Base-by-base conservation (phyloP, 2,113 vertebrate genomes). In the Misgurnus anguillicaudatus region DNA sequence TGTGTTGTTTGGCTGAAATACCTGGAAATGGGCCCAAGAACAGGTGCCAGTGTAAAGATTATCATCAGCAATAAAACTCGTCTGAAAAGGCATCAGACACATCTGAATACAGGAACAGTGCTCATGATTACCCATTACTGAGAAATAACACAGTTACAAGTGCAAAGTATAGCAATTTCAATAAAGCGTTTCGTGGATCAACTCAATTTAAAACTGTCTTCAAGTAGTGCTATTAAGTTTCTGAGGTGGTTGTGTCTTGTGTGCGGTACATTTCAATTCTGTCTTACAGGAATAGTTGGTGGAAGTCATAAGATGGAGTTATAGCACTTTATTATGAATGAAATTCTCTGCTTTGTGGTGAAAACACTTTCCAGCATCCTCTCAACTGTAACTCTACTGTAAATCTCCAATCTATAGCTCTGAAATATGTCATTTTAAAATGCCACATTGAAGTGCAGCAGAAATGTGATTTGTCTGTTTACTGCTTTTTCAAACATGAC, bases 1-100 rank as follows among this genome's bases (percentile, higher is more conserved):
- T 82, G 80, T 85, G 77, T 79, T 81, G 83, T 79, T 82, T 81
- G 82, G 82, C 83, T 31, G 24, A 31, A 31, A 31, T 31, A 87
- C 83, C 78, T 79, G 81, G 80, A 81, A 66, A 62, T 42, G 11
- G 75, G 57, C 60, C 66, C 57, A 39, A 62, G 57, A 41, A 77
- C 80, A 72, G 68, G 51, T 80, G 66, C 70, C 70, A 48, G 36
- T 41, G 75, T 77, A 80, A 83, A 81, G 72, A 81, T 78, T 55
- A 74, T 82, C 47, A 82, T 61, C 68, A 68, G 79, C 60, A 64
- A 83, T 79, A 80, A 80, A 81, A 57, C 61, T 72, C 48, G 60
- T 36, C 66, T 72, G 61, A 68, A 78, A 77, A 47, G 64, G 76
- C 65, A 75, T 58, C 67, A 79, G 24, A 58, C 16, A 9, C 55